Evolutionary conservation across 2,888 invertebrate species (phyloP).

Genomic region (Drosophila kanekoi): DNA sequence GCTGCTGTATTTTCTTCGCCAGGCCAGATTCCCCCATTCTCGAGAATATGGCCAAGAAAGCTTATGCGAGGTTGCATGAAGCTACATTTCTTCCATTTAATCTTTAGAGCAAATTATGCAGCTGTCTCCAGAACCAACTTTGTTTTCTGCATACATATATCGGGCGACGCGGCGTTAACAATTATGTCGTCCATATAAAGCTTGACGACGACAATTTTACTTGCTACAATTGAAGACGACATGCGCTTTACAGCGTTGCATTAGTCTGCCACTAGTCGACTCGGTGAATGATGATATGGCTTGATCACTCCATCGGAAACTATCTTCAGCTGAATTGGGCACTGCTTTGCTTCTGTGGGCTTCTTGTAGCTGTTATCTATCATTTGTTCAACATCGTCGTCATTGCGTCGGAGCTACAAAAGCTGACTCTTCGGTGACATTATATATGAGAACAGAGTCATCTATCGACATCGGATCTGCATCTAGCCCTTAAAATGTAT

Average conservation of each 20-base stretch:
- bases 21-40: constrained; percentile 17
- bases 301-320: no score
- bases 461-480: not conserved
- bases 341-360: no score
- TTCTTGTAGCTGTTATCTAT: no score
- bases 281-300: no score
- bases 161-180: constrained; percentile 12
- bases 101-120: constrained; percentile 8
- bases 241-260: no score
- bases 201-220: constrained; percentile 2
- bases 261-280: no score
- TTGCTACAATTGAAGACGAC: no score
- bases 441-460: not conserved
- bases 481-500: not conserved
- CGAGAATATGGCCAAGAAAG: constrained; percentile 33
- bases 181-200: constrained; percentile 26
- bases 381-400: not conserved
- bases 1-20: no score
- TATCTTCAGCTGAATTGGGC: no score
- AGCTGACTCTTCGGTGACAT: not conserved
- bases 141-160: constrained; percentile 38
- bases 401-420: no score
- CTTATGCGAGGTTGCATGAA: constrained; percentile 18
- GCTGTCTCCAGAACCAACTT: constrained; percentile 8
- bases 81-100: constrained; percentile 37